phyloP scores from a whole-genome alignment of 2,888 invertebrate genomes.

The Caenorhabditis sp. region DNA sequence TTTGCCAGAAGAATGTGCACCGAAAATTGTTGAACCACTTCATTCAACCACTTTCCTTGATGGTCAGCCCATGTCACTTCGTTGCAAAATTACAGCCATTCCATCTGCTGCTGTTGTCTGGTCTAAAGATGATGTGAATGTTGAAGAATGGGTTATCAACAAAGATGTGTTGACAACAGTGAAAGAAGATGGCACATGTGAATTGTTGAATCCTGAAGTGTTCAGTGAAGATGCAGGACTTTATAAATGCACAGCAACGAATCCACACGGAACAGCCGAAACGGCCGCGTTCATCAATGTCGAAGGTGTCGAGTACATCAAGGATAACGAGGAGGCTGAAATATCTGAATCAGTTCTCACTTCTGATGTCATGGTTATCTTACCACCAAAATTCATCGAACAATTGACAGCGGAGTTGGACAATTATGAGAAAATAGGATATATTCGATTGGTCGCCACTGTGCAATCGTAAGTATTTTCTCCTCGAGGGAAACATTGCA shows the following conservation, averaged over 20 bases:
- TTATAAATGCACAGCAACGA: conserved; percentile 57
- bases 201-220: conserved; percentile 52
- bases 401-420: conserved; percentile 49
- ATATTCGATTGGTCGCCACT: conserved; percentile 51
- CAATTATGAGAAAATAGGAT: conserved; percentile 41
- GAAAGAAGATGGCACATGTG: conserved; percentile 52
- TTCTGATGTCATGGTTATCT: conserved; percentile 30
- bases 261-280: conserved; percentile 57
- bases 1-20: conserved; percentile 56
- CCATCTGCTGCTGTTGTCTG: conserved; percentile 58
- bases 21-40: conserved; percentile 56
- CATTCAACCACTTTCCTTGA: conserved; percentile 54
- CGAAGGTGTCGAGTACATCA: conserved; percentile 42
- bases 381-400: conserved; percentile 57
- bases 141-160: conserved; percentile 56
- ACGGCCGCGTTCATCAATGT: conserved; percentile 56
- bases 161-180: conserved; percentile 49
- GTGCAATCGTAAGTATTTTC: conserved; percentile 43
- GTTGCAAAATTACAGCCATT: conserved; percentile 53
- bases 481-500: no score
- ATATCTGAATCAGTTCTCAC: conserved; percentile 43
- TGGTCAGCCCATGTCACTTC: conserved; percentile 54
- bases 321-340: conserved; percentile 53
- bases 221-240: conserved; percentile 53
- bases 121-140: conserved; percentile 59